Conservation (phyloP, 1,140 invertebrate genomes). For the Hyles vespertilio region DNA sequence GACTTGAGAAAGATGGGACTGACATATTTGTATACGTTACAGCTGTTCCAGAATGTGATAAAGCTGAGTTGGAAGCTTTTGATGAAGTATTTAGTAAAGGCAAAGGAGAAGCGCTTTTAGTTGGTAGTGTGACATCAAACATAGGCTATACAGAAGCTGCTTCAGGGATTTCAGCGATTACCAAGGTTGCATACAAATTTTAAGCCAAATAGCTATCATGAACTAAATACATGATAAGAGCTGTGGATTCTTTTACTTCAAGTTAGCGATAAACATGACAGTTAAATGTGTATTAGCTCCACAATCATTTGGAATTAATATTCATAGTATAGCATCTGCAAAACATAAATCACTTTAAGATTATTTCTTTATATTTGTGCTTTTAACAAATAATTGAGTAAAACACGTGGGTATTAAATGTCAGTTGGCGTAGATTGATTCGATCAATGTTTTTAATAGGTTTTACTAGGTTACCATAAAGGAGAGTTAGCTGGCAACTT, state of each 20-base stretch:
- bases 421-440: no score
- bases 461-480: conserved; percentile 39
- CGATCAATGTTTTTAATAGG: conserved; percentile 41
- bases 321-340: not conserved
- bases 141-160: conserved; percentile 80
- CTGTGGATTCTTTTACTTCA: conserved; percentile 1
- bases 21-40: no score
- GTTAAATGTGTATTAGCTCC: not conserved
- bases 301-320: not conserved
- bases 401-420: no score
- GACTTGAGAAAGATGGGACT: no score
- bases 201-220: not conserved
- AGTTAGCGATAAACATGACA: not conserved
- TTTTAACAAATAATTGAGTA: conserved; percentile 1
- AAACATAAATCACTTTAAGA: not conserved
- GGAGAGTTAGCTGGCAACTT: conserved; percentile 34
- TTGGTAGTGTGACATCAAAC: conserved; percentile 84
- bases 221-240: not conserved
- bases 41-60: not conserved
- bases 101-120: conserved; percentile 71
- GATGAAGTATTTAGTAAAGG: conserved; percentile 45
- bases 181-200: conserved; percentile 68
- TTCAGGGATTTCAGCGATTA: conserved; percentile 67
- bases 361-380: not conserved
- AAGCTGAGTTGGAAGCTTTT: conserved; percentile 17